These are phyloP conservation scores for Seladonia tumulorum DNA, from an alignment of 2,888 invertebrate genomes.

Conservation along the genomic window DNA sequence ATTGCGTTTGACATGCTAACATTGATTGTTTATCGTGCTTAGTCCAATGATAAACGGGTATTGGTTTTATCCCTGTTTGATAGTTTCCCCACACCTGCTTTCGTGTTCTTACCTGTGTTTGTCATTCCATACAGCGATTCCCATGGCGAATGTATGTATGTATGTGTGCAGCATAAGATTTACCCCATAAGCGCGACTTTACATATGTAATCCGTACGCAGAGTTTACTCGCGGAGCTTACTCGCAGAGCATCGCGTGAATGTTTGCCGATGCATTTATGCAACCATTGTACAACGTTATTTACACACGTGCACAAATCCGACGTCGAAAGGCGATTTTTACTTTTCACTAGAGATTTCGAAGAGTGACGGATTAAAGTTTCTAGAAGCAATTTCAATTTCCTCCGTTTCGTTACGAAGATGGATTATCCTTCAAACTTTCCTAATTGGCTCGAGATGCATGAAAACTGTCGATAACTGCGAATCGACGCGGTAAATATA, in stretches of 20 bases:
- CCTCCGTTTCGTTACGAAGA: not conserved
- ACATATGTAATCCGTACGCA: conserved; percentile 21
- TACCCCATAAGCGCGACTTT: conserved; percentile 35
- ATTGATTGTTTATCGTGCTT: not conserved
- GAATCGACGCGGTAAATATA: not conserved
- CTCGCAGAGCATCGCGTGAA: conserved; percentile 11
- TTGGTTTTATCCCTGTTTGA: not conserved
- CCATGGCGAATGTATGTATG: conserved; percentile 19
- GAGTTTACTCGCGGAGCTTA: not conserved
- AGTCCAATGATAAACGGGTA: not conserved
- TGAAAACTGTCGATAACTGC: not conserved
- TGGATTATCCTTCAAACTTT: conserved; percentile 15
- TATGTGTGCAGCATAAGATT: conserved; percentile 2
- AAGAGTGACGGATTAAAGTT: not conserved
- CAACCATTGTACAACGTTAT: conserved; percentile 32
- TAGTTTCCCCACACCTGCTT: conserved; percentile 11
- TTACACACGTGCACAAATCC: conserved; percentile 26
- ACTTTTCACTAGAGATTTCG: not conserved
- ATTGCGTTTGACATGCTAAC: too few species aligned
- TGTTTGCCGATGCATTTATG: conserved; percentile 54
- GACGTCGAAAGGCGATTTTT: conserved; percentile 6
- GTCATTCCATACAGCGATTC: conserved; percentile 22
- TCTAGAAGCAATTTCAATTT: not conserved
- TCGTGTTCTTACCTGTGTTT: conserved; percentile 25
- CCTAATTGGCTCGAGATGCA: not conserved